Percentiles rank a stretch among this genome's conserved stretches.
phyloP scores from a whole-genome alignment of 2,888 invertebrate species.

The Ennomos erosarius region DNA sequence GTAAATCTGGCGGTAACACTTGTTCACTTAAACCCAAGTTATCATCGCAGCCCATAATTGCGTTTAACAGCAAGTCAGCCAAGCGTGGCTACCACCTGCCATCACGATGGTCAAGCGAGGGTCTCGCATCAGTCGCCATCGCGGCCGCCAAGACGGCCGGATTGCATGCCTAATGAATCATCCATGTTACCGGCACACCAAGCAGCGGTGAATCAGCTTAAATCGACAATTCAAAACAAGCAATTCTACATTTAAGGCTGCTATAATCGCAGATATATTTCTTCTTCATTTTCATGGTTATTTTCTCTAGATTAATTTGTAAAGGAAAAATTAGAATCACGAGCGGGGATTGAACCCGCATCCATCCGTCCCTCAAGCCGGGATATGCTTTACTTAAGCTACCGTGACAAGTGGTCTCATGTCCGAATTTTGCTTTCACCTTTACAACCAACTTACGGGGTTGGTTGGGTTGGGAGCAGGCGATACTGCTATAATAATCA shows the following conservation, averaged over 20 bases:
- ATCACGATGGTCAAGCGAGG: conserved; percentile 36
- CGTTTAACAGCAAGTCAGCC: conserved; percentile 30
- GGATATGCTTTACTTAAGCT: too few species aligned
- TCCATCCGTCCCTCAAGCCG: too few species aligned
- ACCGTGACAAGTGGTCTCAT: too few species aligned
- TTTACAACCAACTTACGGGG: too few species aligned
- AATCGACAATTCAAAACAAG: conserved; percentile 2
- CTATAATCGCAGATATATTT: too few species aligned
- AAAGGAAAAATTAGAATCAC: too few species aligned
- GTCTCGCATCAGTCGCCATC: conserved; percentile 73
- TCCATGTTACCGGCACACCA: conserved; percentile 26
- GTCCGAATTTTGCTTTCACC: too few species aligned
- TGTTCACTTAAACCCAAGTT: conserved; percentile 7
- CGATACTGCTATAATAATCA: too few species aligned
- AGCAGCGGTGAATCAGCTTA: not conserved
- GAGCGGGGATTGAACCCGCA: too few species aligned
- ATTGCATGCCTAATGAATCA: conserved; percentile 39
- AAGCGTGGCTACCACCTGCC: conserved; percentile 36
- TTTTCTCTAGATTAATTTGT: too few species aligned
- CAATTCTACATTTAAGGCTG: not conserved
- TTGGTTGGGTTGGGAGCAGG: too few species aligned
- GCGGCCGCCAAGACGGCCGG: conserved; percentile 56
- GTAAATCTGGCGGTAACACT: conserved; percentile 21
- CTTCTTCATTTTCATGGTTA: too few species aligned
- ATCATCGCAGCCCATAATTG: conserved; percentile 28